Evolutionary conservation across 2,113 vertebrate genomes (phyloP).

Genomic region (Rhea pennata): DNA sequence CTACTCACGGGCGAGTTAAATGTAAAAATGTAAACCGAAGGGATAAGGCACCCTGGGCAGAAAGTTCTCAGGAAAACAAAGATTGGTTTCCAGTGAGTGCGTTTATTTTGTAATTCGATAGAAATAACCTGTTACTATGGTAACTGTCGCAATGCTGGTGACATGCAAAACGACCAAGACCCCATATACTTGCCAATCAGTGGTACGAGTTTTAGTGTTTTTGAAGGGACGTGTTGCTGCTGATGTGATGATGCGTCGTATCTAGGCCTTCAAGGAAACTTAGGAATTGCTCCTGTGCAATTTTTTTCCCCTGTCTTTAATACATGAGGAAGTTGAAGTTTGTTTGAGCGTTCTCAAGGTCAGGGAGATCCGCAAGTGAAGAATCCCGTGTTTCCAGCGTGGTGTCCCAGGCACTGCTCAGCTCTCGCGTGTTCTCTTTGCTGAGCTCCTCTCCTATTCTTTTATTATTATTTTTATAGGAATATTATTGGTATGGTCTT

Average conservation of each 20-base stretch:
- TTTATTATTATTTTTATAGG: background rate
- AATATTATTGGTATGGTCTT: background rate
- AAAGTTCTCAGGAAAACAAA: background rate
- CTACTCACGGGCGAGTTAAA: background rate
- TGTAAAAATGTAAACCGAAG: background rate
- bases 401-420: background rate
- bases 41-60: background rate
- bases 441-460: background rate
- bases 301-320: background rate
- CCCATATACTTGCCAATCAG: background rate
- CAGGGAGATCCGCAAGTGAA: background rate
- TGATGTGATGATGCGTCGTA: background rate
- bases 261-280: background rate
- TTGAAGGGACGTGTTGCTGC: background rate
- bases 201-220: background rate
- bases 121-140: conserved; percentile 51
- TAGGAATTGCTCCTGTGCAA: background rate
- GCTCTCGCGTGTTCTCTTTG: background rate
- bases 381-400: background rate
- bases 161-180: background rate
- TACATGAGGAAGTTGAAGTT: background rate
- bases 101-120: conserved; percentile 16
- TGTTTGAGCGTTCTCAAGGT: background rate
- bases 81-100: background rate
- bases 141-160: background rate